Evolutionary conservation across 2,113 vertebrate species (phyloP), one percentile per base, ranked within the genome.

Genomic region (Smithornis capensis): DNA sequence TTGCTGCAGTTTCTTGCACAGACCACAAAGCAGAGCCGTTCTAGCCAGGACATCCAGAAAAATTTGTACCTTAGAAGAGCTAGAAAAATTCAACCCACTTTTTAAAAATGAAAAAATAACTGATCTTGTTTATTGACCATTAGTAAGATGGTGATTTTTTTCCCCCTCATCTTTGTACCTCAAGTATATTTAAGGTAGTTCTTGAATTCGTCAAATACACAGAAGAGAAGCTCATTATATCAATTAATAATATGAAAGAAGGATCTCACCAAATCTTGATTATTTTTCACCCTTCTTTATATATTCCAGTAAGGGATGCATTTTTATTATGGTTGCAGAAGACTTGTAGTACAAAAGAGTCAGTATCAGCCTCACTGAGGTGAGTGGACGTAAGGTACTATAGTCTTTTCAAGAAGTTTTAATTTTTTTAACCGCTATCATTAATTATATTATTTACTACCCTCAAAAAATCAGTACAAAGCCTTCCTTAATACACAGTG

Each of bases 121-220:
- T 42, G 8, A 77, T 82, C 7, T 11, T 8, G 37, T 19, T 65
- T 81, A 50, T 8, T 15, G 47, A 7, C 21, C 12, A 3, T 70
- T 64, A 33, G 24, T 74, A 71, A 73, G 37, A 84, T 14, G 4
- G 9, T 44, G 38, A 16, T 55, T 16, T 7, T 31, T 22, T 10
- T 8, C 2, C 2, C 1, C 3, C 9, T 24, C 7, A 10, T 7
- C 6, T 52, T 50, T 22, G 78, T 64, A 49, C 12, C 3, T 52
- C 8, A 9, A 15, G 10, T 49, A 28, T 88, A 53, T 67, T 75
- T 87, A 35, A 60, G 12, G 23, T 78, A 38, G 33, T 85, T 81
- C 19, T 71, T 10, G 15, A 70, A 70, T 71, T 88, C 10, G 29
- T 31, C 18, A 68, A 13, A 50, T 74, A 44, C 2, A 16, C 50